Percentiles rank a stretch among this genome's conserved stretches.
These are phyloP conservation scores for Sinotaia quadrata DNA, from an alignment of 2,888 invertebrate genomes.

Conservation along the genomic window DNA sequence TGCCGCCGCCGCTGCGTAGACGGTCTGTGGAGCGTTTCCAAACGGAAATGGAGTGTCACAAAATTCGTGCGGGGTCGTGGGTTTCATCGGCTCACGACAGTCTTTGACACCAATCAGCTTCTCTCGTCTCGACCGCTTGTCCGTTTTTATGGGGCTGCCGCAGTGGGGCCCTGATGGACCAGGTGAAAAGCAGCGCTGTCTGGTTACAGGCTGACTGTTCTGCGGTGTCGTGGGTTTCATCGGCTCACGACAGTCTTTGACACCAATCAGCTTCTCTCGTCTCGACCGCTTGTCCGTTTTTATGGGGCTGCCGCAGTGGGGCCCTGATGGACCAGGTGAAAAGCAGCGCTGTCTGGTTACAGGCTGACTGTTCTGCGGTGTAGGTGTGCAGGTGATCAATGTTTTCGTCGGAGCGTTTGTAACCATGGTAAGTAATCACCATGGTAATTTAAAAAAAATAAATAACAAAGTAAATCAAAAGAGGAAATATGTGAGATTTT, in stretches of 20 bases:
- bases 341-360: too few relatives aligned
- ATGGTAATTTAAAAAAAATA: too few relatives aligned
- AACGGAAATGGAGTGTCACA: conserved; percentile 5
- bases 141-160: neutral
- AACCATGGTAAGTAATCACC: too few relatives aligned
- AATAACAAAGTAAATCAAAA: too few relatives aligned
- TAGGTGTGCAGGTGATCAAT: too few relatives aligned
- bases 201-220: neutral
- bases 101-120: neutral
- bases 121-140: neutral
- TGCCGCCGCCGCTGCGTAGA: neutral
- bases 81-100: neutral
- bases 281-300: neutral
- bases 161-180: neutral
- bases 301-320: neutral
- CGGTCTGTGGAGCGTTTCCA: neutral
- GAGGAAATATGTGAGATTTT: too few relatives aligned
- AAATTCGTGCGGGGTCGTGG: neutral
- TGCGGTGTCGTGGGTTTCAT: neutral
- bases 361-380: too few relatives aligned
- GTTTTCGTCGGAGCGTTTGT: too few relatives aligned
- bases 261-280: neutral
- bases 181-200: neutral
- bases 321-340: too few relatives aligned
- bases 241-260: conserved; percentile 1